Evolutionary conservation across 2,113 vertebrate species (phyloP), one percentile per base, ranked within the genome.

Genomic region (Gadus macrocephalus): DNA sequence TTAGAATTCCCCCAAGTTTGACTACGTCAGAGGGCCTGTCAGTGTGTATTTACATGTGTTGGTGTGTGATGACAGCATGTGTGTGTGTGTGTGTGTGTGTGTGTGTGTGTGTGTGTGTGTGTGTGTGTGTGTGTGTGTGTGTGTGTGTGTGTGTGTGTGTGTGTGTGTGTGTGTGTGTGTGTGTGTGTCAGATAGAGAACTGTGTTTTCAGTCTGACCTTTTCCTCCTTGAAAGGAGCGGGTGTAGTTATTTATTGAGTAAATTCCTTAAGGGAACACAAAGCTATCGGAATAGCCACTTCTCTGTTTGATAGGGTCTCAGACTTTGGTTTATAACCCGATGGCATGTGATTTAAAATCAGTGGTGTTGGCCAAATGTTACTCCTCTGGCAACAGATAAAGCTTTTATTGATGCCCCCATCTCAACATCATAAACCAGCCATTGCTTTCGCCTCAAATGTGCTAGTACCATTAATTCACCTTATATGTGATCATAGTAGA

Each of bases 361-460:
- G 38, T 55, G 17, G 14, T 28, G n/a, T 62, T 64, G 62, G 69
- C 56, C 59, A 64, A 77, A 72, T 67, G 68, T 58, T 63, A 19
- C 56, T 61, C 19, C 28, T 71, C 73, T 75, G 66, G 69, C 74
- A 74, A 53, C 63, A 67, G 53, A 77, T 63, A 77, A 60, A 80
- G 63, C n/a, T 53, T 59, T 70, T 38, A 60, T 66, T 73, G 53
- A 65, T 59, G 60, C 72, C 35, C 53, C 74, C 72, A 49, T 70
- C 67, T 20, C 76, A 67, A 53, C 78, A 67, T 68, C 77, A 78
- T 20, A 20, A 60, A 83, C 53, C 35, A 68, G 28, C 22, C 2
- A 28, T 19, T 62, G 20, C 31, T 11, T 70, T 19, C 53, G 38
- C 62, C 62, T 3, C 2, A 61, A 11, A 25, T 69, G n/a, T 58